Conservation (phyloP, 2,113 vertebrate genomes). For the Passer montanus region DNA sequence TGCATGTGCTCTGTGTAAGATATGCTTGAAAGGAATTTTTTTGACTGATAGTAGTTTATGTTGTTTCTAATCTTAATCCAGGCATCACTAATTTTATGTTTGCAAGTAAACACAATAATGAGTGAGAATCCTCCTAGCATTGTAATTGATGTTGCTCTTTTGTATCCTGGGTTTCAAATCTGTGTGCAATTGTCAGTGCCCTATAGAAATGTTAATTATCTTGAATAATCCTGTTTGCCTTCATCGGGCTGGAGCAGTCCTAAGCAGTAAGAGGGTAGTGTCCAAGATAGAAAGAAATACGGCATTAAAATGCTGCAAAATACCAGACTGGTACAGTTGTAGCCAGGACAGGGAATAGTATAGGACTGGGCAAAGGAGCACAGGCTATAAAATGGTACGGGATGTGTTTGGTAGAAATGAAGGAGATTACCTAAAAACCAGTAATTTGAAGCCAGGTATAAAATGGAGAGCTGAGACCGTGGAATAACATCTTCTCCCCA, state of each 20-base stretch:
- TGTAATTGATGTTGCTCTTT: conserved; percentile 34
- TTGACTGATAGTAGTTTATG: neutral
- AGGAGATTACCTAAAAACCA: neutral
- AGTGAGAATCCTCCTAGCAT: conserved; percentile 34
- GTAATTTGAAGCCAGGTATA: neutral
- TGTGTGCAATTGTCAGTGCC: conserved; percentile 35
- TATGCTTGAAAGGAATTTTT: neutral
- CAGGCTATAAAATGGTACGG: neutral
- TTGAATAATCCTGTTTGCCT: conserved; percentile 55
- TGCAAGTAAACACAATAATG: conserved; percentile 55
- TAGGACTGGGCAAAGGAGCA: neutral
- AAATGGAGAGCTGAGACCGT: neutral
- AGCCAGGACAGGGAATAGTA: neutral
- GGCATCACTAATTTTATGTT: conserved; percentile 42
- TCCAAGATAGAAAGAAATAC: neutral
- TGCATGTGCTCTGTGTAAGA: neutral
- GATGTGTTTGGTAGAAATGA: neutral
- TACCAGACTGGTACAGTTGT: neutral
- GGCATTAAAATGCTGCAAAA: neutral
- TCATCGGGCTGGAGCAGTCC: neutral
- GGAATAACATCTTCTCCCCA: accelerated
- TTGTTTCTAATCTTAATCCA: conserved; percentile 47
- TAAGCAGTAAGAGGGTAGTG: neutral
- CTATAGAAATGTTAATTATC: conserved; percentile 63
- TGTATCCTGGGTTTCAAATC: conserved; percentile 40